phyloP scores from a whole-genome alignment of 2,113 vertebrate species.

The Caranx melampygus region DNA sequence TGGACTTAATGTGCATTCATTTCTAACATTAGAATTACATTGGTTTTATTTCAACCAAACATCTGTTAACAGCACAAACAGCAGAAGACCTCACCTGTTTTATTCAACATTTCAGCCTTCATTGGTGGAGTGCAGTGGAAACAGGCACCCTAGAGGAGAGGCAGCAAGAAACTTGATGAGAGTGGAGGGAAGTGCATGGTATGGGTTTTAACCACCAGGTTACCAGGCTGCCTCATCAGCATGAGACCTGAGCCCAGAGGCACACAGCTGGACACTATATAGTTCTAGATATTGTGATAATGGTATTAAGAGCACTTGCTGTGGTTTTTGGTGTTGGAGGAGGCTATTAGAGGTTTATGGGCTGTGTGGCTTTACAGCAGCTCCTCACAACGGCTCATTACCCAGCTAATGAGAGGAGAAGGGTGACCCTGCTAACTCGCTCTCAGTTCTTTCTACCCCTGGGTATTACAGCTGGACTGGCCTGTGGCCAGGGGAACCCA shows the following conservation, averaged over 20 bases:
- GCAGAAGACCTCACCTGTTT: too few relatives aligned
- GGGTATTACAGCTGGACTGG: slow-evolving; percentile 44
- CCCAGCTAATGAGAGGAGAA: slow-evolving; percentile 75
- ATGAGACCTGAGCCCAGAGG: neutral
- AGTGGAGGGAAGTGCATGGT: neutral
- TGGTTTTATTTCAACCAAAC: too few relatives aligned
- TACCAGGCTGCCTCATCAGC: neutral
- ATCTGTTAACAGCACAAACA: too few relatives aligned
- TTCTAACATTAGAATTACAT: neutral
- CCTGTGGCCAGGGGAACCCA: slow-evolving; percentile 38
- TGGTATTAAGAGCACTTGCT: slow-evolving; percentile 13
- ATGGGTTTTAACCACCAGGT: neutral
- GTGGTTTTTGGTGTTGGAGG: slow-evolving; percentile 50
- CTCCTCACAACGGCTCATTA: slow-evolving; percentile 71
- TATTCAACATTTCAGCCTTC: neutral
- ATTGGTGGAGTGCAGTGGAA: neutral
- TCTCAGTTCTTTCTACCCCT: slow-evolving; percentile 50
- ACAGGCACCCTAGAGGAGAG: neutral
- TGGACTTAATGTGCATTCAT: neutral
- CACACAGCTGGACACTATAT: neutral
- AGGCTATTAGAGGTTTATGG: slow-evolving; percentile 67
- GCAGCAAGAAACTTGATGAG: neutral
- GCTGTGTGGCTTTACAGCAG: slow-evolving; percentile 69
- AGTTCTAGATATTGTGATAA: slow-evolving; percentile 21
- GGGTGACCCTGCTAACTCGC: slow-evolving; percentile 70